A percentile compares a stretch with the other conserved stretches of the same genome.
phyloP scores from a whole-genome alignment of 2,113 vertebrate species.

The Platysternon megacephalum region DNA sequence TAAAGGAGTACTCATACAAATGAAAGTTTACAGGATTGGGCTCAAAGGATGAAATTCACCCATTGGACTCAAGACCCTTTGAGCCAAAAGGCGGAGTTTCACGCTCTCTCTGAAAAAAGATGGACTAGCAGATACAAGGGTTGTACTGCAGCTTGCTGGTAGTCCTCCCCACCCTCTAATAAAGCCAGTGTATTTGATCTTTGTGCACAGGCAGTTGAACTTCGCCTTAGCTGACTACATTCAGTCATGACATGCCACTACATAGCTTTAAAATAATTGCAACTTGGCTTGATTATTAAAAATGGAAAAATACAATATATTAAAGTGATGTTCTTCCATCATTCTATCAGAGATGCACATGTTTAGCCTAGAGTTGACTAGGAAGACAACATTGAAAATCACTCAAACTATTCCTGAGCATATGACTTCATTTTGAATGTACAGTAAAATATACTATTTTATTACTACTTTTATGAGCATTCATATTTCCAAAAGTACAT shows the following conservation, averaged over 20 bases:
- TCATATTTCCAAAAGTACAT: conserved; percentile 42
- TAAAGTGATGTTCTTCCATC: background rate
- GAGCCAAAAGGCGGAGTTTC: background rate
- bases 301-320: background rate
- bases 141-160: conserved; percentile 26
- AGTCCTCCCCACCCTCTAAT: conserved; percentile 7
- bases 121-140: background rate
- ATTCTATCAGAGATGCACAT: conserved; percentile 13
- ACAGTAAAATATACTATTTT: conserved; percentile 52
- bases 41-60: background rate
- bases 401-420: conserved; percentile 57
- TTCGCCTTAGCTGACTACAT: conserved; percentile 40
- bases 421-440: conserved; percentile 50
- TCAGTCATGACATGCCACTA: conserved; percentile 31
- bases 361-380: conserved; percentile 45
- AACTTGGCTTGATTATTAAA: conserved; percentile 14
- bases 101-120: background rate
- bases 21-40: background rate
- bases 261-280: background rate
- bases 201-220: background rate
- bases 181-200: background rate
- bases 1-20: background rate
- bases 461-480: conserved; percentile 40
- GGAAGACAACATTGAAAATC: background rate
- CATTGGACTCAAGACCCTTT: background rate